Conservation (phyloP, 2,113 vertebrate species). For the Corythornis cristatus region DNA sequence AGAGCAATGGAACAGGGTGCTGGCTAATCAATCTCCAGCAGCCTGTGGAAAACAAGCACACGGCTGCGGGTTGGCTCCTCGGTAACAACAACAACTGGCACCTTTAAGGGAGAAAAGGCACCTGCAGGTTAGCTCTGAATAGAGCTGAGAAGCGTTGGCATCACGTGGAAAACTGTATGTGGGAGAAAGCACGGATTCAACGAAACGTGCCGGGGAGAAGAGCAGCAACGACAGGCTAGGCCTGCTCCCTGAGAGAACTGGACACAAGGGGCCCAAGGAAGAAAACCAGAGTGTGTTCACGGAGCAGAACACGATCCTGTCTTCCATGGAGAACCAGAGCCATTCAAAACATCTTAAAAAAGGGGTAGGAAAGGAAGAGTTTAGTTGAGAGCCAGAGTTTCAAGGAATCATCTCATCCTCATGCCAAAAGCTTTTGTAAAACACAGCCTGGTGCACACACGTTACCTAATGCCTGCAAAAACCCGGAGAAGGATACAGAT, state of each 20-base stretch:
- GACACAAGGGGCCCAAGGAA: background rate
- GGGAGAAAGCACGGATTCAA: background rate
- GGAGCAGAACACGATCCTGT: background rate
- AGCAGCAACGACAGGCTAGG: background rate
- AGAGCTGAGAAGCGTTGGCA: background rate
- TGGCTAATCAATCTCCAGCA: rapidly evolving
- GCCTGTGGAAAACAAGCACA: background rate
- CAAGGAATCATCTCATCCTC: background rate
- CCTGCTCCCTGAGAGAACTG: background rate
- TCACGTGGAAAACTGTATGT: rapidly evolving
- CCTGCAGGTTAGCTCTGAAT: background rate
- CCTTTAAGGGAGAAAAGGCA: background rate
- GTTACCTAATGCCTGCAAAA: background rate
- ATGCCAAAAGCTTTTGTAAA: background rate
- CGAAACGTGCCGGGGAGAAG: rapidly evolving
- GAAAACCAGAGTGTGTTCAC: background rate
- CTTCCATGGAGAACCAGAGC: background rate
- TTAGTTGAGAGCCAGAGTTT: background rate
- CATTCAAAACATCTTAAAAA: background rate
- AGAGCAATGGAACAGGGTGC: rapidly evolving
- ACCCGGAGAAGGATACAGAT: background rate
- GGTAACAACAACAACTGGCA: rapidly evolving
- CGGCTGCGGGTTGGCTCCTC: background rate
- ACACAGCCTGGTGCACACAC: background rate
- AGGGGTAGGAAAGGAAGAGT: background rate